These are phyloP conservation scores for Acyrthosiphon pisum DNA, from an alignment of 1,140 invertebrate genomes.

Conservation along the genomic window DNA sequence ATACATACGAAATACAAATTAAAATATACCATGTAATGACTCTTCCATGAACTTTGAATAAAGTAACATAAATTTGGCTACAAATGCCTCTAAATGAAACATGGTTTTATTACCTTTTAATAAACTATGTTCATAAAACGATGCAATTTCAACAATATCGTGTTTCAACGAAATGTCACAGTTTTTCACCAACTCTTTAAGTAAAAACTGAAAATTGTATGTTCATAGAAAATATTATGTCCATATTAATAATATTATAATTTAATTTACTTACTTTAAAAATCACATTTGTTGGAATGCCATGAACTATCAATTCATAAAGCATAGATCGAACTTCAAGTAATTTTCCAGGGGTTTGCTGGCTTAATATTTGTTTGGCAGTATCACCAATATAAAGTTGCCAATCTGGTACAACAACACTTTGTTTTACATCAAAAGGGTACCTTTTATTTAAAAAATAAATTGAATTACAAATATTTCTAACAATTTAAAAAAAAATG, in stretches of 20 bases:
- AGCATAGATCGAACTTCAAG: conserved; percentile 85
- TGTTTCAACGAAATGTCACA: conserved; percentile 90
- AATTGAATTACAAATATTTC: not conserved
- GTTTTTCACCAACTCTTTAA: conserved; percentile 85
- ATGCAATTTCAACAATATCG: conserved; percentile 83
- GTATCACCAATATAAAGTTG: conserved; percentile 87
- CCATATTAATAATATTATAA: not conserved
- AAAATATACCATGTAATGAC: conserved; percentile 63
- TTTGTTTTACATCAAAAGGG: conserved; percentile 83
- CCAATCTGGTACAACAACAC: conserved; percentile 92
- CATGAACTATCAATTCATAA: conserved; percentile 93
- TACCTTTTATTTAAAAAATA: conserved; percentile 66
- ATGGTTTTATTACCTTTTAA: conserved; percentile 91
- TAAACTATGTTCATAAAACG: conserved; percentile 89
- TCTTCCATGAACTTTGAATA: conserved; percentile 87
- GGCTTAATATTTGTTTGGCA: conserved; percentile 83
- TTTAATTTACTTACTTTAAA: conserved; percentile 70
- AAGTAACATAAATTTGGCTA: conserved; percentile 94
- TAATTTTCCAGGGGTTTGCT: conserved; percentile 87
- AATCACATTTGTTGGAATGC: conserved; percentile 92
- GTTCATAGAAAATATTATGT: conserved; percentile 43
- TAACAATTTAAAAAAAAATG: not conserved
- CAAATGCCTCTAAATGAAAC: conserved; percentile 96
- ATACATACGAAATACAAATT: not conserved
- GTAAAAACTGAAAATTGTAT: conserved; percentile 69